These are phyloP conservation scores for Acronicta aceris DNA, from an alignment of 2,888 invertebrate genomes.

Conservation along the genomic window DNA sequence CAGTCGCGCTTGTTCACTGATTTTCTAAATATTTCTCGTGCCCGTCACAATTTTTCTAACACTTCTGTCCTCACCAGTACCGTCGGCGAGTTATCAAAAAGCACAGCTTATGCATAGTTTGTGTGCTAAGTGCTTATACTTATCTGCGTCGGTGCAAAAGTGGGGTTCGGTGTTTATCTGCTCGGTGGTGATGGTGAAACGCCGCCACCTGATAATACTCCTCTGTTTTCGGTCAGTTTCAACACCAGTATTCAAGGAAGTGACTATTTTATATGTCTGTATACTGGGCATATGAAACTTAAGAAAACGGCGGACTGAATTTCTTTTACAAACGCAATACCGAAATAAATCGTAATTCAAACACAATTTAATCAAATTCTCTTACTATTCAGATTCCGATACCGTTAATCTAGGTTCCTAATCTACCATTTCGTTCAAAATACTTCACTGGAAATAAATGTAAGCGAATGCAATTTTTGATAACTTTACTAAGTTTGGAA, in stretches of 20 bases:
- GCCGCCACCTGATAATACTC: conserved; percentile 31
- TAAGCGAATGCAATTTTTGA: too few species aligned
- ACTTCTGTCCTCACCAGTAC: conserved; percentile 48
- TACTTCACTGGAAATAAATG: too few species aligned
- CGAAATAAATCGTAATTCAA: too few species aligned
- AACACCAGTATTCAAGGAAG: conserved; percentile 26
- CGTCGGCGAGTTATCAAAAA: conserved; percentile 72
- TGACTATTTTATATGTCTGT: neutral
- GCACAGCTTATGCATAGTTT: conserved; percentile 69
- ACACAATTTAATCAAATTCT: too few species aligned
- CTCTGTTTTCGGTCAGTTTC: conserved; percentile 51
- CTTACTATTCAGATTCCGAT: too few species aligned
- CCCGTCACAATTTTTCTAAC: conserved; percentile 9
- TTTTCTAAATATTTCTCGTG: too few species aligned
- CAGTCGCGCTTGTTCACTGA: too few species aligned
- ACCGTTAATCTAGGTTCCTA: too few species aligned
- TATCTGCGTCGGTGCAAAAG: conserved; percentile 64
- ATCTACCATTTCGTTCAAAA: too few species aligned
- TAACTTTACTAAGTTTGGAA: too few species aligned
- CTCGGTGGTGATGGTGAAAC: conserved; percentile 47
- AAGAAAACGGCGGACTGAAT: too few species aligned
- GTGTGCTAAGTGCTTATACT: conserved; percentile 70
- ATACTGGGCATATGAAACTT: neutral
- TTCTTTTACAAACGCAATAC: too few species aligned
- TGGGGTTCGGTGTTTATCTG: conserved; percentile 53